Percentiles rank a stretch among this genome's conserved stretches.
Evolutionary conservation across 2,888 invertebrate species (phyloP).

Genomic region (Monoplex corrugatus): DNA sequence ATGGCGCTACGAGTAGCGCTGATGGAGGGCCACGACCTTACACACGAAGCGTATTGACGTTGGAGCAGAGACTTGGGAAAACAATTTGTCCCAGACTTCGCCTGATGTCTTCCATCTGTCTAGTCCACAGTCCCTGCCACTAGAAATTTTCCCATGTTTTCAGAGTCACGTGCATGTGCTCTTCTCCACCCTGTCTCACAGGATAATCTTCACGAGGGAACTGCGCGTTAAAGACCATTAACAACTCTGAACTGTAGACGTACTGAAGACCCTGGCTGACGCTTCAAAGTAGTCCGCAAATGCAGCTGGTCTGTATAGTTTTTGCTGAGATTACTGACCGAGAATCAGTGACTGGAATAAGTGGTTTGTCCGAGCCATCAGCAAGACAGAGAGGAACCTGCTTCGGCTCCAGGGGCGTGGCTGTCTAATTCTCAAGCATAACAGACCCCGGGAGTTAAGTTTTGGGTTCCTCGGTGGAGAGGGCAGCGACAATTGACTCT

Average conservation of each 20-base stretch:
- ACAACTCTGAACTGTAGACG: neutral
- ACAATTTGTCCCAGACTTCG: too few species aligned
- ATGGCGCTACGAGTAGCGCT: too few species aligned
- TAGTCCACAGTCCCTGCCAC: too few species aligned
- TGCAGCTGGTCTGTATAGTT: neutral
- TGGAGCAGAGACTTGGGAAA: too few species aligned
- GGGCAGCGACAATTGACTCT: neutral
- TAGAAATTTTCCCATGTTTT: too few species aligned
- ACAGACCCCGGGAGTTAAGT: neutral
- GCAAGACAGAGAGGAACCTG: neutral
- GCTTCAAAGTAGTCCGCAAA: conserved; percentile 30
- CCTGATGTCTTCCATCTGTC: too few species aligned
- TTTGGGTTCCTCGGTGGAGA: neutral
- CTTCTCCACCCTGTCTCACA: too few species aligned
- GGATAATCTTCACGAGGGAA: too few species aligned
- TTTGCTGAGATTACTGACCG: neutral
- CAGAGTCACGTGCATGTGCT: too few species aligned
- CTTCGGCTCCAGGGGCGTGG: neutral
- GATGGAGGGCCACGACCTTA: too few species aligned
- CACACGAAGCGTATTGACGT: too few species aligned
- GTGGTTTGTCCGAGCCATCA: neutral
- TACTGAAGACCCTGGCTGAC: conserved; percentile 13
- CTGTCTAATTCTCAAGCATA: neutral
- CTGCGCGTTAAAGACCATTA: neutral
- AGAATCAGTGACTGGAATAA: conserved; percentile 21